Evolutionary conservation across 1,140 invertebrate genomes (phyloP), one percentile per base, ranked within the genome.

Genomic region (Ctenoplectra terminalis): DNA sequence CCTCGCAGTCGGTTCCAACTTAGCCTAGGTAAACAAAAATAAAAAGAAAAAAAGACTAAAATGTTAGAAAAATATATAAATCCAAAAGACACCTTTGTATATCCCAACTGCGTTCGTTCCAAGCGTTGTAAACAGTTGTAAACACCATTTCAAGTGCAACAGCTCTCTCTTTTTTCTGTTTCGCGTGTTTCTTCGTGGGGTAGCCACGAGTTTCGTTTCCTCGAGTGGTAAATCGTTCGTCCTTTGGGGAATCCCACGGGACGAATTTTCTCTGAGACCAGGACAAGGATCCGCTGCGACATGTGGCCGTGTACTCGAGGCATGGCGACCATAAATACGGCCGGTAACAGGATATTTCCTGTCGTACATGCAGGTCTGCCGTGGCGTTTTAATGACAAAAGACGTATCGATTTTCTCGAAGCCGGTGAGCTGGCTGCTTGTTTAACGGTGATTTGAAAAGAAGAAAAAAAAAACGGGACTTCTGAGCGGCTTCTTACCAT

Each of bases 311-410:
- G 83, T 84, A 77, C 73, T 84, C 40, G 4, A 67, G 31, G 31
- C 60, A 64, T 64, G 63, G 71, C 54, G 20, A 64, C 71, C 86
- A 83, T 89, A 90, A 90, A 89, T 88, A 89, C 74, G 64, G 54
- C 56, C 37, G 58, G 90, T 89, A 90, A 90, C 80, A 86, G 86
- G 77, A 90, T 90, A 90, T 76, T 90, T 90, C 89, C 90, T 88
- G 89, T 71, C 79, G 78, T 67, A 54, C 77, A 64, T 50, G 70
- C 81, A 84, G 66, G 46, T 64, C 56, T 73, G 69, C 29, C n/a
- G 3, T 84, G 61, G 43, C 58, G 37, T 82, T 82, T 83, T 82
- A 89, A 85, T 80, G 85, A 85, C 80, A 85, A 89, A 87, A 70
- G 82, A 83, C 67, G 73, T 81, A 82, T 84, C 84, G 80, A 88